Conservation (phyloP, 1,140 invertebrate species). For the Sesamia nonagrioides region DNA sequence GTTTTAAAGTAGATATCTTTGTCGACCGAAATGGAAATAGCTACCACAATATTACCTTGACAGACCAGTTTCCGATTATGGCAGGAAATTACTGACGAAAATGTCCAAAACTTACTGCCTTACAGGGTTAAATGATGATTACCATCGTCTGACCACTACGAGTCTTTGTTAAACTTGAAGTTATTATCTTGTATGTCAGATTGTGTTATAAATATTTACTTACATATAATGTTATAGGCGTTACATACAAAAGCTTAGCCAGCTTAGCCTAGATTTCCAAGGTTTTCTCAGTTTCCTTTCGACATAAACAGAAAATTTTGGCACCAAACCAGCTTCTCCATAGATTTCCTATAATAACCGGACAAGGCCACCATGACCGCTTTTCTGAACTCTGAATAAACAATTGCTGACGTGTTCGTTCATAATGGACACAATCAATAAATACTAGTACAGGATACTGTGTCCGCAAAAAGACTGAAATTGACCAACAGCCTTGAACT, state of each 20-base stretch:
- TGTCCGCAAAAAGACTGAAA: slow-evolving; percentile 1
- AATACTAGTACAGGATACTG: background rate
- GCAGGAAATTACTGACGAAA: slow-evolving; percentile 1
- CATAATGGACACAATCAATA: background rate
- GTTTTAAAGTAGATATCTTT: background rate
- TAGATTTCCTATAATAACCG: slow-evolving; percentile 8
- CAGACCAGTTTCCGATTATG: slow-evolving; percentile 8
- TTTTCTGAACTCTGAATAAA: background rate
- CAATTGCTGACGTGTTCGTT: slow-evolving; percentile 16
- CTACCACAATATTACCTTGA: background rate
- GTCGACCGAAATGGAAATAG: background rate
- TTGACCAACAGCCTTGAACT: slow-evolving; percentile 4
- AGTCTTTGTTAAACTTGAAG: background rate
- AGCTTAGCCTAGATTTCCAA: background rate
- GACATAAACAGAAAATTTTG: background rate
- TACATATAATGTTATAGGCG: too few relatives aligned
- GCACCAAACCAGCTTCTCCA: slow-evolving; percentile 24
- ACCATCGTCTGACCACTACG: background rate
- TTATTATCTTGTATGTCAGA: background rate
- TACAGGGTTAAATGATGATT: background rate
- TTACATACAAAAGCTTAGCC: too few relatives aligned
- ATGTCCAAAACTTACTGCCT: background rate
- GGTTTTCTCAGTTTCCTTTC: background rate
- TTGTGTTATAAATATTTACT: too few relatives aligned
- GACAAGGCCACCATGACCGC: slow-evolving; percentile 5